Conservation (phyloP, 2,797 vertebrate genomes). For the Helicolenus hilgendorfi region DNA sequence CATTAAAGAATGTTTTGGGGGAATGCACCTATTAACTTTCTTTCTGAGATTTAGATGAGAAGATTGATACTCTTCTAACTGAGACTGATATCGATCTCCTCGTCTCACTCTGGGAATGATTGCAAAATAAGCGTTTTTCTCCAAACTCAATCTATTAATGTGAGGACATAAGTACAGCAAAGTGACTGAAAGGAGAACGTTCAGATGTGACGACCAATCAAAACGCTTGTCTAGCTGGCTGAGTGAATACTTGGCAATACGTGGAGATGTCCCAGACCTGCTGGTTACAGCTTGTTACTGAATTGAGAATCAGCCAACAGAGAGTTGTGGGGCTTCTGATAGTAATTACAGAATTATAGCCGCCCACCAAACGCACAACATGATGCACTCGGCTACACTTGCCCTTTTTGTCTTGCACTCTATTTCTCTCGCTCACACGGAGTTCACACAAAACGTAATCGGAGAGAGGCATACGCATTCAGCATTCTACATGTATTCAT, state of each 20-base stretch:
- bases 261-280: background rate
- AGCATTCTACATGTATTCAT: background rate
- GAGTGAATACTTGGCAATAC: background rate
- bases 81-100: background rate
- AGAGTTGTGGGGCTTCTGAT: background rate
- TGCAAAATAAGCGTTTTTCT: background rate
- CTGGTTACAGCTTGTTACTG: slow-evolving; percentile 20
- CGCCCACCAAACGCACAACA: background rate
- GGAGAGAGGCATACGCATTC: background rate
- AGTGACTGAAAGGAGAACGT: background rate
- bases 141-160: background rate
- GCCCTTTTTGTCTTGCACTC: background rate
- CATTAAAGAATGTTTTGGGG: background rate
- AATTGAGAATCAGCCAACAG: background rate
- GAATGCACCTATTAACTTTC: background rate
- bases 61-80: background rate
- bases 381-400: background rate
- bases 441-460: background rate
- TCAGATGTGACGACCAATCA: background rate
- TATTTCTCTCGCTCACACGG: background rate
- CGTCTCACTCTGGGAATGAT: background rate
- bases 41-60: background rate
- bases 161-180: background rate
- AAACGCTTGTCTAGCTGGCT: background rate
- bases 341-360: slow-evolving; percentile 6